A percentile compares a stretch with the other conserved stretches of the same genome.
These are phyloP conservation scores for Stratiolaelaps scimitus DNA, from an alignment of 1,140 invertebrate species.

Conservation along the genomic window DNA sequence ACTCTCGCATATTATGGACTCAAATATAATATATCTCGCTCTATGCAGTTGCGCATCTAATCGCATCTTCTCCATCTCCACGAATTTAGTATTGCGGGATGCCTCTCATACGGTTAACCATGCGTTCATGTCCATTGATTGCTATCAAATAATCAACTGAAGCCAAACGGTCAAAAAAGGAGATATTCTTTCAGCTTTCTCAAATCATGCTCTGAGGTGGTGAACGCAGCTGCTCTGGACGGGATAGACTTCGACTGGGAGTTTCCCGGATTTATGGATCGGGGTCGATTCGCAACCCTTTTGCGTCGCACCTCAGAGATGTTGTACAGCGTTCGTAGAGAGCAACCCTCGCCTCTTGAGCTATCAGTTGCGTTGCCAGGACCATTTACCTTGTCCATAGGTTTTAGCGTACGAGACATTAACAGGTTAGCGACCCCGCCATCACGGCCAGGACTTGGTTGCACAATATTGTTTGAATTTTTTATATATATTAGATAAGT, in stretches of 20 bases:
- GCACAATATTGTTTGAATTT: too few relatives aligned
- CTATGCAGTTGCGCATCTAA: too few relatives aligned
- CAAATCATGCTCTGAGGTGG: background rate
- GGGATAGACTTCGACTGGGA: constrained; percentile 21
- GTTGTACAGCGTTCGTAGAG: background rate
- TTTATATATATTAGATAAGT: too few relatives aligned
- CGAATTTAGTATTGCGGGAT: too few relatives aligned
- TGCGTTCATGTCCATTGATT: too few relatives aligned
- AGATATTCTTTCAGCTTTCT: background rate
- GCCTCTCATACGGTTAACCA: too few relatives aligned
- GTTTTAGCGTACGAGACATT: background rate
- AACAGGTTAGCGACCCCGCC: background rate
- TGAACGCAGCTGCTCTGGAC: background rate
- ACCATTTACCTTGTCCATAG: background rate
- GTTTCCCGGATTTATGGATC: background rate
- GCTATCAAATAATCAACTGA: too few relatives aligned
- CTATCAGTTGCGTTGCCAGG: constrained; percentile 1
- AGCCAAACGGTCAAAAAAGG: too few relatives aligned
- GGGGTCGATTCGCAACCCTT: background rate
- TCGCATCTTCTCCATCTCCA: too few relatives aligned
- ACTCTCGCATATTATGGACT: too few relatives aligned
- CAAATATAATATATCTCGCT: too few relatives aligned
- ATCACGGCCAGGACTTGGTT: too few relatives aligned
- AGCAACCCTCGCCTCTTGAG: background rate
- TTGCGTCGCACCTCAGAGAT: background rate